Evolutionary conservation across 2,797 vertebrate genomes (phyloP).

Genomic region (Hephaestus fuliginosus): DNA sequence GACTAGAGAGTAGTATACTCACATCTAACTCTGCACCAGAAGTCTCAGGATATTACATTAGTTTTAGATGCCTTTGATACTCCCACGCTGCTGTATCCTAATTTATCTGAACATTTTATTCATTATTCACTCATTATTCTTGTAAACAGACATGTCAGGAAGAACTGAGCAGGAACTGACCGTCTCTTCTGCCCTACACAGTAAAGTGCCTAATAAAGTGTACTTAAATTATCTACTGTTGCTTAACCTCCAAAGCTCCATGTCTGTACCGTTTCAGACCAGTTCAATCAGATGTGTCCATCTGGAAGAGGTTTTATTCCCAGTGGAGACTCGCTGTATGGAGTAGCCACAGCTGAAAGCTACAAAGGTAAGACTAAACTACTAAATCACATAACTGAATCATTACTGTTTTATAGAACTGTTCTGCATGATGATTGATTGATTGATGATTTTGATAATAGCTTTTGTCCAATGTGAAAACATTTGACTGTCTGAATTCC

Average conservation of each 20-base stretch:
- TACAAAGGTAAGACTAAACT: constrained; percentile 88
- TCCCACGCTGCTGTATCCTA: background rate
- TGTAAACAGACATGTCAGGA: too few species aligned
- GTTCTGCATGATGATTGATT: background rate
- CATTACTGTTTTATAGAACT: background rate
- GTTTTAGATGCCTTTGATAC: too few species aligned
- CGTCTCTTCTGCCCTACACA: too few species aligned
- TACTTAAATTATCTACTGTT: background rate
- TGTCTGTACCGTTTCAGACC: constrained; percentile 84
- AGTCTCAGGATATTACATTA: too few species aligned
- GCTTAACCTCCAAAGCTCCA: background rate
- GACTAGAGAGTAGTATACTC: too few species aligned
- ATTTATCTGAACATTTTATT: background rate
- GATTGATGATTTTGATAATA: background rate
- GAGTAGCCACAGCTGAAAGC: constrained; percentile 74
- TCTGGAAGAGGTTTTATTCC: constrained; percentile 93
- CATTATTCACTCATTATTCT: background rate
- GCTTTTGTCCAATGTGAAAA: background rate
- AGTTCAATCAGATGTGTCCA: constrained; percentile 94
- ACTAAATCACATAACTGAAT: background rate
- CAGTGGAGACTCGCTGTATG: constrained; percentile 84
- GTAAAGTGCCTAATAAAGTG: background rate
- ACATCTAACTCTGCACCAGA: too few species aligned
- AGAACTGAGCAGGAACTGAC: too few species aligned
- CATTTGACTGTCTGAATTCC: background rate